These are phyloP conservation scores for Aromia moschata DNA, from an alignment of 2,888 invertebrate genomes.

Conservation along the genomic window DNA sequence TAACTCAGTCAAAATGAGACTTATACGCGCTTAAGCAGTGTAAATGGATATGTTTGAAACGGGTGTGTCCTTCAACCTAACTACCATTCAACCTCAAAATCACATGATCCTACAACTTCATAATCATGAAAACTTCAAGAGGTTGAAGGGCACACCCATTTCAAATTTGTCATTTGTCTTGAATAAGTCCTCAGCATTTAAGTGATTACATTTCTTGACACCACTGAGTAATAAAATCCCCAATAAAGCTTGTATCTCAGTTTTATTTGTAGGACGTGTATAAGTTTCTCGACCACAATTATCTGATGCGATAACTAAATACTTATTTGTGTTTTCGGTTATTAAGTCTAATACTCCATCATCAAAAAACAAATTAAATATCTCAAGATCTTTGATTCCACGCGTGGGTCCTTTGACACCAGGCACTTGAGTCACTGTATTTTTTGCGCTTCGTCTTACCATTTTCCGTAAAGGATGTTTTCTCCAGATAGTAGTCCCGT, in stretches of 20 bases:
- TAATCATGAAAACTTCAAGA: no score
- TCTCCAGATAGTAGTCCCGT: neutral
- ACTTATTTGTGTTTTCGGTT: neutral
- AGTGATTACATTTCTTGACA: neutral
- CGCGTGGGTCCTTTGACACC: no score
- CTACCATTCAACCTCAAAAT: no score
- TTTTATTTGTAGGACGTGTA: neutral
- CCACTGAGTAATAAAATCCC: neutral
- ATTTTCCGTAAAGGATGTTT: neutral
- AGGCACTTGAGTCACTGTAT: neutral
- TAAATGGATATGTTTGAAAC: no score
- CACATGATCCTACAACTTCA: no score
- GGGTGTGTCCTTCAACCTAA: no score
- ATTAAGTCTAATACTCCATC: neutral
- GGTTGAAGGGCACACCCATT: no score
- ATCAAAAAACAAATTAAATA: neutral
- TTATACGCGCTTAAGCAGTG: no score
- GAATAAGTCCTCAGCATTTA: neutral
- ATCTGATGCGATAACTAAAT: neutral
- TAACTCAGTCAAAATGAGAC: no score
- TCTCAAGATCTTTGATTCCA: no score
- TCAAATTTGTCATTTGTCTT: neutral
- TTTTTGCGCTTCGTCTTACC: neutral
- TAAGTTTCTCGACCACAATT: neutral
- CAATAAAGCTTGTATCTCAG: neutral